Base-by-base conservation (phyloP, 23 tunicate genomes). In the Trididemnum nubilum region DNA sequence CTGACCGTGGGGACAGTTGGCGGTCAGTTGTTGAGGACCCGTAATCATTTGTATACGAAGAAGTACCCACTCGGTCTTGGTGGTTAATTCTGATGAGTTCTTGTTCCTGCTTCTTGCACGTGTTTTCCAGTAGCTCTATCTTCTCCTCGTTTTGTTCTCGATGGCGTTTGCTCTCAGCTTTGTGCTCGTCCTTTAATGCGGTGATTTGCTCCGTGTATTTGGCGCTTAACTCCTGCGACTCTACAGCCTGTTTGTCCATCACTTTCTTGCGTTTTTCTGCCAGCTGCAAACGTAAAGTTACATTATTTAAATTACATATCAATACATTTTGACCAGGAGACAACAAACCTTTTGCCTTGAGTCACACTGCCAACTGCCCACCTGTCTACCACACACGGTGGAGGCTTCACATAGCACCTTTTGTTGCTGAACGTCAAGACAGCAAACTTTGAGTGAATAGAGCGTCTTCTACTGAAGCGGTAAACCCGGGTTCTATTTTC, bases 231-330 rank as follows among this genome's bases (percentile, higher is more conserved):
- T 93, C 98, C 66, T 93, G 98, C 51, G 93, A 72, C 52, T 93
- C 98, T 4, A 93, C 73, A 0, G 98, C 92, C 38, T 93, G 93
- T 28, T 76, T 65, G 58, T 93, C 93, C 83, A 90, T 86, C 78
- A 74, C 79, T 24, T 79, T 78, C 65, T 93, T 93, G 65, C 98
- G 79, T 39, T 88, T 88, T 63, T 93, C 98, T 23, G 98, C 98
- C 32, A 93, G 77, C 85, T 93, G 64, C 19, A 69, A 79, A 61
- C 12, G n/a, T n/a, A n/a, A n/a, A n/a, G n/a, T n/a, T n/a, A n/a
- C n/a, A n/a, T n/a, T n/a, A n/a, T n/a, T n/a, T 31, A 52, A 22
- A 22, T 15, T 18, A 19, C 19, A 65, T 15, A 65, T 25, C n/a
- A 18, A 18, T 51, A 51, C 18, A 51, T 21, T 51, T 21, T 18